Evolutionary conservation across 2,797 vertebrate genomes (phyloP), one percentile per base, ranked within the genome.

Genomic region (Sebastes kiyomatsui): DNA sequence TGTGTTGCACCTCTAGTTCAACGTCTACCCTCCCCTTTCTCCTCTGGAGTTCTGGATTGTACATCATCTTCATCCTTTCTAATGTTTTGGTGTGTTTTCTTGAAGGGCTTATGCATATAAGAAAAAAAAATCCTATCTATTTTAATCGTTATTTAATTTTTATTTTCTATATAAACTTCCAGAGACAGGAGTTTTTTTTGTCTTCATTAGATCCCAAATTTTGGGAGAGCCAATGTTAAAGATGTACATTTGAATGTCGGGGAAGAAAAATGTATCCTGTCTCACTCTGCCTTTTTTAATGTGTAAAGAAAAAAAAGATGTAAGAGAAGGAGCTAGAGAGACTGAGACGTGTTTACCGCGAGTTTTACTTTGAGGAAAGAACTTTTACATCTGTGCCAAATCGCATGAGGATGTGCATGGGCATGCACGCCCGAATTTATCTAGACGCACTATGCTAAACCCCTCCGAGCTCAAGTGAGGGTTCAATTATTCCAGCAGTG

Each of bases 351-450:
- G 75, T 85, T 74, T 78, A 87, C 71, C 55, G 42, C 12, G 6
- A 86, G 88, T 88, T 90, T 90, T 88, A 85, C 84, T 88, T 81
- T 75, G 68, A 87, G 79, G 88, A 87, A 86, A 88, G 79, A 92
- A 89, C 86, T 88, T 91, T 83, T 93, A 85, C 88, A 92, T 93
- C 92, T 88, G 96, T 96, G 96, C 96, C 95, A 96, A 96, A 95
- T 89, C 38, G 87, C 86, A 91, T 91, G 85, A 90, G 91, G 87
- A 89, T 87, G 90, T 91, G 88, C 91, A 92, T 84, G 88, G 87
- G 88, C 88, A 88, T 87, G 93, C 87, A 93, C 87, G 77, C 90
- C 88, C 87, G 35, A 72, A 78, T 85, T 82, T 83, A 83, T 89
- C 74, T 88, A 88, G 74, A 85, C 64, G 33, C 69, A 83, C 84